These are phyloP conservation scores for Calosoma granatense DNA, from an alignment of 1,140 invertebrate species.

Conservation along the genomic window DNA sequence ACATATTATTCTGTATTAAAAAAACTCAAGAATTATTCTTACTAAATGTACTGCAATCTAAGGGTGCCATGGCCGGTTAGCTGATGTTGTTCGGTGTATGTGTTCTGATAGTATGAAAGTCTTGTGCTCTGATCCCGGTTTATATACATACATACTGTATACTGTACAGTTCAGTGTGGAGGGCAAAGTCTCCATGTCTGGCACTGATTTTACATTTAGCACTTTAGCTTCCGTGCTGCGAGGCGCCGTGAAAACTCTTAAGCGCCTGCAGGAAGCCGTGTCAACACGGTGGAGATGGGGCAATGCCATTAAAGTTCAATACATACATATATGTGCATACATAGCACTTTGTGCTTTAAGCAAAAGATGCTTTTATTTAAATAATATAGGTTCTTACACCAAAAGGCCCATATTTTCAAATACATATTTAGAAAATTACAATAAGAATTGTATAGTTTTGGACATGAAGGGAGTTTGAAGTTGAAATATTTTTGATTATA, in stretches of 20 bases:
- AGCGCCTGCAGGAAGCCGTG: not conserved
- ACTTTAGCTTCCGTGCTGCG: not conserved
- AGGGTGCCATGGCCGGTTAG: not conserved
- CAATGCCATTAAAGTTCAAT: too few species aligned
- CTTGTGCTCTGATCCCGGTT: not conserved
- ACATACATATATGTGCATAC: too few species aligned
- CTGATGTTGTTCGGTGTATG: not conserved
- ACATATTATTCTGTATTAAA: constrained; percentile 13
- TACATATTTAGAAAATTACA: too few species aligned
- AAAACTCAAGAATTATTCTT: not conserved
- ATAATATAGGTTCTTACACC: too few species aligned
- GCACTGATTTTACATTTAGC: constrained; percentile 1
- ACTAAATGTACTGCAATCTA: not conserved
- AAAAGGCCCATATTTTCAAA: too few species aligned
- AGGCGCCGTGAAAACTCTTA: not conserved
- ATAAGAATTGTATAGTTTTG: too few species aligned
- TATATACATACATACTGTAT: not conserved
- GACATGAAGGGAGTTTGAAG: too few species aligned
- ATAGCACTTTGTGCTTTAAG: too few species aligned
- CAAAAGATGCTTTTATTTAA: too few species aligned
- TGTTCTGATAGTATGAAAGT: not conserved
- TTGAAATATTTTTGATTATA: too few species aligned
- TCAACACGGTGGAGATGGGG: too few species aligned
- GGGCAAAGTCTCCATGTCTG: not conserved
- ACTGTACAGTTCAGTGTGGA: not conserved